A percentile compares a stretch with the other conserved stretches of the same genome.
These are phyloP conservation scores for Coelopa frigida DNA, from an alignment of 1,140 invertebrate genomes.

Conservation along the genomic window DNA sequence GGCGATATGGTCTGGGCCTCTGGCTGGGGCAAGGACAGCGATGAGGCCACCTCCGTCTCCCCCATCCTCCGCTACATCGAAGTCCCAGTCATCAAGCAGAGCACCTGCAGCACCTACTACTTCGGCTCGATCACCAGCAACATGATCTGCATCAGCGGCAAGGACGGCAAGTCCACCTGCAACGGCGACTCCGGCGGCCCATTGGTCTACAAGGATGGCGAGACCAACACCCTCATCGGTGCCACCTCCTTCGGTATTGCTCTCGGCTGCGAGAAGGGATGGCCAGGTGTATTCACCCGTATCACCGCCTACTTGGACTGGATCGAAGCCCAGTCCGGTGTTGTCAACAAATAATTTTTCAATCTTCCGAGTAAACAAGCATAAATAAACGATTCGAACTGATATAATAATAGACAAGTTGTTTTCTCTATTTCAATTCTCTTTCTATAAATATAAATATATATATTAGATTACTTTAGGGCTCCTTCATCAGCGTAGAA, in stretches of 20 bases:
- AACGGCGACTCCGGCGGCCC: constrained; percentile 52
- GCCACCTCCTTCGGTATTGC: constrained; percentile 50
- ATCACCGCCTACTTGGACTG: constrained; percentile 50
- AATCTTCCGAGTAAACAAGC: not conserved
- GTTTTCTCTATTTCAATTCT: not conserved
- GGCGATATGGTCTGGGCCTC: constrained; percentile 34
- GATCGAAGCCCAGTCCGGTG: constrained; percentile 37
- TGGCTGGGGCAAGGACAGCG: constrained; percentile 45
- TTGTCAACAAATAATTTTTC: constrained; percentile 17
- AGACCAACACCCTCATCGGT: constrained; percentile 45
- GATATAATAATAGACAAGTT: not conserved
- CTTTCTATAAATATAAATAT: no score
- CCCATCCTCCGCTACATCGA: constrained; percentile 26
- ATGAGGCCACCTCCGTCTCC: constrained; percentile 19
- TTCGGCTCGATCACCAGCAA: constrained; percentile 17
- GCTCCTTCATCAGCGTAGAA: no score
- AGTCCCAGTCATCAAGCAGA: constrained; percentile 20
- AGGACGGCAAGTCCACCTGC: constrained; percentile 28
- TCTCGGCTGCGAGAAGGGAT: constrained; percentile 47
- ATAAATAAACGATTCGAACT: not conserved
- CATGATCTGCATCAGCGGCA: constrained; percentile 32
- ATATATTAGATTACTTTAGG: no score
- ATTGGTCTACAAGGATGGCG: constrained; percentile 41
- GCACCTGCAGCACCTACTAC: constrained; percentile 20
- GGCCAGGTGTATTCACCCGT: constrained; percentile 50